Base-by-base conservation (phyloP, 2,888 invertebrate genomes). In the Caenorhabditis panamensis region DNA sequence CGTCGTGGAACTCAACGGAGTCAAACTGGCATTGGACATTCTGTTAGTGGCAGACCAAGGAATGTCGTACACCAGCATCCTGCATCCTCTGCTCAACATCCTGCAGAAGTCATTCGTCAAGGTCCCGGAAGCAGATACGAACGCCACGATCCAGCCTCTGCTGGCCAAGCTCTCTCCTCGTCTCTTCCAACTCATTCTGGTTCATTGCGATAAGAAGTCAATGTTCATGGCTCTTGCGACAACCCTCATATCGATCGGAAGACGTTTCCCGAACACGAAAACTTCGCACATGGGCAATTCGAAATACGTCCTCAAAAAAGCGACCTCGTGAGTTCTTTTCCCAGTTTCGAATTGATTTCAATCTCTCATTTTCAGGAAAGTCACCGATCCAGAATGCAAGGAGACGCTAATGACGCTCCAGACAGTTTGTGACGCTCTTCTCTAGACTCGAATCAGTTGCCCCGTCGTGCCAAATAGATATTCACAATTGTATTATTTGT, bases 1-100 rank as follows among this genome's bases (percentile, higher is more conserved):
- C n/a, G 77, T 77, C 5, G 41, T 64, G 5, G 62, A 77, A 9
- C 22, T 69, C n/a, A 59, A 77, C 37, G 77, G 77, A n/a, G 41
- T 77, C 24, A 37, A 64, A 28, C 53, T 44, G 1, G 24, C 64
- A 11, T 59, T 51, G 22, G 64, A 64, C n/a, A 69, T 77, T 31
- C 56, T 77, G 2, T 24, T 22, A 8, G 77, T 77, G 1, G 69
- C 77, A 13, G 77, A 77, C 31, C 77, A 53, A 16, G 69, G 77
- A 28, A 28, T 28, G 11, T 28, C 71, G 6, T 71, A 71, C 53
- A 71, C 54, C 2, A 16, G 31, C n/a, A 71, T 71, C 18, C 71
- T 71, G 2, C 31, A 44, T 28, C 71, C 71, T 5, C 18, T 71
- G 16, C 62, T 71, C 20, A n/a, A 18, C 1, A n/a, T 62, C 22